Base-by-base conservation (phyloP, 2,888 invertebrate genomes). In the Nomada ferruginata region DNA sequence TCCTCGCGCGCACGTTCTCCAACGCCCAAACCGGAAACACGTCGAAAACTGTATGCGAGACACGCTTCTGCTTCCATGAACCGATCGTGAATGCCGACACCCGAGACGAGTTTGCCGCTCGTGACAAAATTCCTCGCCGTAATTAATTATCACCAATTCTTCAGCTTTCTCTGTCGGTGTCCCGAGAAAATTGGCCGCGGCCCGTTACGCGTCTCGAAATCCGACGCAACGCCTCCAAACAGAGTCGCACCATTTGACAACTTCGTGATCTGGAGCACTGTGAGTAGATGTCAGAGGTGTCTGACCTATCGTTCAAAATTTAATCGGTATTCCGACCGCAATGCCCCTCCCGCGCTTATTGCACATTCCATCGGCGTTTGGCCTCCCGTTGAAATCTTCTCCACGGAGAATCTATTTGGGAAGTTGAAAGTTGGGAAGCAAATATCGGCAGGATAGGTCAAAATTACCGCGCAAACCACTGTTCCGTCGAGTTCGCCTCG, bases 1-100 rank as follows among this genome's bases (percentile, higher is more conserved):
- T 55, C 66, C 79, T 71, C 29, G 57, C 71, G 60, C 47, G 47
- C 47, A 47, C 42, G 72, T 77, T 75, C 77, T 53, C 57, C 42
- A 57, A 59, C 80, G 72, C 71, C 76, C 77, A 85, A 85, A 85
- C 85, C 83, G 85, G 85, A 85, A 85, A 85, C 79, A 80, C 85
- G 83, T 83, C 78, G 83, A 68, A 68, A 80, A 80, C 72, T 68
- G 77, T 83, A 85, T 80, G 79, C 85, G 73, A 76, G 79, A 77
- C 82, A 81, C 73, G 81, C 78, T 69, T 69, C 75, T 60, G 60
- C 74, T 83, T 83, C 85, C 80, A 83, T 59, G 85, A 85, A 85
- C 69, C 82, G 83, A 82, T 80, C 76, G 70, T 72, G 76, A 69
- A 61, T 68, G 72, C 71, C 73, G 66, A 70, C 61, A 59, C 72